Evolutionary conservation across 53 echinoderm and acorn worm species (phyloP).

Genomic region (Arbacia lixula): DNA sequence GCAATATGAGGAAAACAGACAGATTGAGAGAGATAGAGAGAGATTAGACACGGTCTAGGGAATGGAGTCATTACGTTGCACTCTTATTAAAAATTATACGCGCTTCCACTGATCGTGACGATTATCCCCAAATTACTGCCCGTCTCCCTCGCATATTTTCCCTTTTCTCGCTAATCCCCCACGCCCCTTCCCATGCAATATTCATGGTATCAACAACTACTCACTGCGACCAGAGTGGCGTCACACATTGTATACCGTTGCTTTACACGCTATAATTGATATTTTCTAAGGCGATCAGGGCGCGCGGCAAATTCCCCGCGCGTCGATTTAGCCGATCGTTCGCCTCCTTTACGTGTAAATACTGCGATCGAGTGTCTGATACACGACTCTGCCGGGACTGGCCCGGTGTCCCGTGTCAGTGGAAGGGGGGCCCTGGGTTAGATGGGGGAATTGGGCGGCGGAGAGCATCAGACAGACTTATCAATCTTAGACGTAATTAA

Average conservation of each 20-base stretch:
- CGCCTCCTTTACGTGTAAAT: slow-evolving; percentile 32
- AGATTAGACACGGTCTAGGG: neutral
- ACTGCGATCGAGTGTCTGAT: slow-evolving; percentile 35
- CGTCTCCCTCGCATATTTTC: too few relatives aligned
- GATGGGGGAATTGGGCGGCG: slow-evolving; percentile 1
- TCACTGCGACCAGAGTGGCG: too few relatives aligned
- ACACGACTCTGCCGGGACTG: slow-evolving; percentile 32
- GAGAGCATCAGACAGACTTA: slow-evolving; percentile 4
- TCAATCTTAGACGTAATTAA: slow-evolving; percentile 44
- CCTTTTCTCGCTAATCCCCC: too few relatives aligned
- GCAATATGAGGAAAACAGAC: neutral
- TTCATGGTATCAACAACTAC: too few relatives aligned
- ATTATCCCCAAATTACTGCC: too few relatives aligned
- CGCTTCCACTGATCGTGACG: too few relatives aligned
- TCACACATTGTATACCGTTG: too few relatives aligned
- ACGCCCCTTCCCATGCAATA: too few relatives aligned
- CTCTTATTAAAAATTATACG: too few relatives aligned
- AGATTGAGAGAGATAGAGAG: neutral
- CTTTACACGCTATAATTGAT: slow-evolving; percentile 1
- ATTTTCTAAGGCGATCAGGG: slow-evolving; percentile 15
- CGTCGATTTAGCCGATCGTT: slow-evolving; percentile 3
- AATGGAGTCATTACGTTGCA: too few relatives aligned
- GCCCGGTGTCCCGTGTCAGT: slow-evolving; percentile 38
- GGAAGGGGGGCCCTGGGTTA: neutral
- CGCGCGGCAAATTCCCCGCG: slow-evolving; percentile 26